phyloP scores from a whole-genome alignment of 2,888 invertebrate species.

The Atrina japonica region DNA sequence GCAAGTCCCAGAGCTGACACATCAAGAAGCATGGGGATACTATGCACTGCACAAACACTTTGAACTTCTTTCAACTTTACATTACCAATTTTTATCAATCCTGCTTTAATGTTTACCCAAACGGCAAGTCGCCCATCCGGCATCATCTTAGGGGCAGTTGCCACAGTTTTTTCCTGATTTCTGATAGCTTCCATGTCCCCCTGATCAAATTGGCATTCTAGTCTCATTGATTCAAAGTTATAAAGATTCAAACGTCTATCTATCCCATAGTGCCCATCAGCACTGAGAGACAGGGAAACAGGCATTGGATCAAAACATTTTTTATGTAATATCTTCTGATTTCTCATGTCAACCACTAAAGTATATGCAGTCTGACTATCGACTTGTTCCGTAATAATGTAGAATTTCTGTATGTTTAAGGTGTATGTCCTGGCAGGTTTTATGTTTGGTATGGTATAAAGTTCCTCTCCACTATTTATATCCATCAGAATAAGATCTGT shows the following conservation, averaged over 20 bases:
- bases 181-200: conserved; percentile 43
- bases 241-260: conserved; percentile 50
- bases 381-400: conserved; percentile 39
- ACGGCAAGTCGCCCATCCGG: conserved; percentile 52
- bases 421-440: conserved; percentile 11
- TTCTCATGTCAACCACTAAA: conserved; percentile 14
- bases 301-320: neutral
- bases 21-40: conserved; percentile 54
- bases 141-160: conserved; percentile 51
- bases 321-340: conserved; percentile 13
- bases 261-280: conserved; percentile 54
- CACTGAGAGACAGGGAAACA: conserved; percentile 28
- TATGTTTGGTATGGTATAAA: conserved; percentile 28
- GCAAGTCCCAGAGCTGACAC: conserved; percentile 53
- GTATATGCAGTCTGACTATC: conserved; percentile 27
- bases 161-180: conserved; percentile 33
- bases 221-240: conserved; percentile 51
- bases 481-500: conserved; percentile 30
- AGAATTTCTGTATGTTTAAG: too few relatives aligned
- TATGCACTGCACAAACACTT: conserved; percentile 58
- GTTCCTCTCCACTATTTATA: conserved; percentile 19
- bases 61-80: conserved; percentile 42
- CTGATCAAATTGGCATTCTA: conserved; percentile 54
- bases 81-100: conserved; percentile 54
- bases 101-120: conserved; percentile 50